A percentile compares a stretch with the other conserved stretches of the same genome.
Evolutionary conservation across 2,888 invertebrate species (phyloP).

Genomic region (Drosophila neotestacea): DNA sequence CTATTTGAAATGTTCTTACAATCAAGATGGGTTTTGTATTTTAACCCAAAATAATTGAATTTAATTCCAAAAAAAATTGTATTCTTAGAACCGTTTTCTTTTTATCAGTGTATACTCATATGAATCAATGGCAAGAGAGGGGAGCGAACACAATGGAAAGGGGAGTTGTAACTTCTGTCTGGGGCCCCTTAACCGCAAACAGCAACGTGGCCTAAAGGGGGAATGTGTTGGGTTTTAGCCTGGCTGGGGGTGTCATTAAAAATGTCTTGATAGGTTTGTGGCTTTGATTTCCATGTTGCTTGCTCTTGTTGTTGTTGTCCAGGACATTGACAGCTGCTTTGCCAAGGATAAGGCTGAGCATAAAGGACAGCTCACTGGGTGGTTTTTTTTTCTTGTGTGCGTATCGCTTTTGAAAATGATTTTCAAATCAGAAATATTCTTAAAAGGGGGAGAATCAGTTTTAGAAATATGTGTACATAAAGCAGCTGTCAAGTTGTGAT

Average conservation of each 20-base stretch:
- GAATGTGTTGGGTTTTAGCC: neutral
- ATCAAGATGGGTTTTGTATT: no score
- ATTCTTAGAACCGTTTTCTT: no score
- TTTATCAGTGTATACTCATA: neutral
- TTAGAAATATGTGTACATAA: conserved; percentile 6
- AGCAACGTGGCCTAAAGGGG: conserved; percentile 6
- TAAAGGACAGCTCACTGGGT: neutral
- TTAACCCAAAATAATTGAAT: no score
- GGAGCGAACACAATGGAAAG: neutral
- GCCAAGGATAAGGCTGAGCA: conserved; percentile 3
- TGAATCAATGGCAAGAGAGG: neutral
- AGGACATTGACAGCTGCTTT: conserved; percentile 44
- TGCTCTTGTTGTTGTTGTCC: conserved; percentile 11
- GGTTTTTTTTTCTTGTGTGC: neutral
- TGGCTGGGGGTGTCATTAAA: conserved; percentile 67
- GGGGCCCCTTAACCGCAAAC: conserved; percentile 41
- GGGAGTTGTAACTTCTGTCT: conserved; percentile 34
- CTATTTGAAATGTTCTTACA: no score
- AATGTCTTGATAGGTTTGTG: conserved; percentile 73
- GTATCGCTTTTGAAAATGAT: conserved; percentile 1
- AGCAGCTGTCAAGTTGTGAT: conserved; percentile 17
- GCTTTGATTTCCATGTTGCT: conserved; percentile 69
- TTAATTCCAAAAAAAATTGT: no score
- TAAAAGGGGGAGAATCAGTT: no score
- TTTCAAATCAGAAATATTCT: neutral